Conservation (phyloP, 2,113 vertebrate genomes). For the Cryptoleucopteryx plumbea region DNA sequence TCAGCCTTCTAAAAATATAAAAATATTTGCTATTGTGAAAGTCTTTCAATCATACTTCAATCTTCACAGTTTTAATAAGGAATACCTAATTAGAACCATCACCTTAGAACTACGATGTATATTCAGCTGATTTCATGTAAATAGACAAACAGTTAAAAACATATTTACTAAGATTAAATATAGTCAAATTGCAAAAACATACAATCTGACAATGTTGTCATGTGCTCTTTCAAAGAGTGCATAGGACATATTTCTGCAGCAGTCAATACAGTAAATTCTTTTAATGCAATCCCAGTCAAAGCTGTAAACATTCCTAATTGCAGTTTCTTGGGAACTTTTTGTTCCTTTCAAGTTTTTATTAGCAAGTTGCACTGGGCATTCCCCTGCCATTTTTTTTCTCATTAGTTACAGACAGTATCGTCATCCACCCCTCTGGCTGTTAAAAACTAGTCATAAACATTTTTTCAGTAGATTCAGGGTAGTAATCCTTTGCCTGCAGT, state of each 20-base stretch:
- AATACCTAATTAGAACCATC: constrained; percentile 49
- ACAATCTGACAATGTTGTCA: constrained; percentile 48
- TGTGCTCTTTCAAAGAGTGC: constrained; percentile 72
- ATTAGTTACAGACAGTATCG: background rate
- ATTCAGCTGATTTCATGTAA: constrained; percentile 41
- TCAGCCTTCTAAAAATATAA: constrained; percentile 63
- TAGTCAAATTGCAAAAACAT: constrained; percentile 52
- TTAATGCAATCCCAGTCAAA: constrained; percentile 47
- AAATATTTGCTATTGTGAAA: constrained; percentile 50
- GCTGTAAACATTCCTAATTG: constrained; percentile 58
- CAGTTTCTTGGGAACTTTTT: constrained; percentile 50
- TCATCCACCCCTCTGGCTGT: background rate
- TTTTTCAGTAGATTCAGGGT: constrained; percentile 12
- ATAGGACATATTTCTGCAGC: constrained; percentile 69
- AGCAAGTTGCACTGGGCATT: constrained; percentile 36
- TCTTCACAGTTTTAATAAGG: constrained; percentile 58
- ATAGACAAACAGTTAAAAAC: constrained; percentile 57
- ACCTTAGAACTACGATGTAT: background rate
- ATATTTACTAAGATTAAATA: constrained; percentile 54
- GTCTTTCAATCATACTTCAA: constrained; percentile 50
- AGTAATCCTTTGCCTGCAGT: constrained; percentile 40
- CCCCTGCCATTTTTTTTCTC: background rate
- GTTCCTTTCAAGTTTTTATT: constrained; percentile 69
- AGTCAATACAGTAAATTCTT: constrained; percentile 50
- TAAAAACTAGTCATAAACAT: background rate